Base-by-base conservation (phyloP, 2,113 vertebrate genomes). In the Circaetus cinerascens region DNA sequence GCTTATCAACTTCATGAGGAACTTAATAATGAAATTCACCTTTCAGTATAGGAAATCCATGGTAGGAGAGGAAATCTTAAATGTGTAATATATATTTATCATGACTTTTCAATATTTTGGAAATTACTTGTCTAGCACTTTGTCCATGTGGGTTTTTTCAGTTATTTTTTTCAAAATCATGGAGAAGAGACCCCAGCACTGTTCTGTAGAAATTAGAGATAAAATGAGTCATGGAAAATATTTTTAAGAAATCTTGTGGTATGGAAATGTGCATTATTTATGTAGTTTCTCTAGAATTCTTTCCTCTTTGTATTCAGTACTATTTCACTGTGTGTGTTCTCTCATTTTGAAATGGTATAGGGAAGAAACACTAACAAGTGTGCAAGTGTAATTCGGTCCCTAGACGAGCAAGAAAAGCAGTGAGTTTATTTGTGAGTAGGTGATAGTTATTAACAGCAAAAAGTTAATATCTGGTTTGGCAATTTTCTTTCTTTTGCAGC, bases 401-500 rank as follows among this genome's bases (percentile, higher is more conserved):
- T 67, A 43, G 19, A 64, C 55, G 8, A 77, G 17, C 5, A 56
- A 83, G 51, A 71, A 59, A 86, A 67, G 17, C 23, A 76, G 8
- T 63, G 46, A 90, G 13, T 48, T 88, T 83, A 71, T 63, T 59
- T 92, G 41, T 90, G 38, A 64, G 11, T 60, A 62, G 56, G 20
- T n/a, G 73, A 53, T 86, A 30, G 16, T 67, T 78, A 27, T 40
- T 86, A 84, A 80, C 27, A 95, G 27, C 43, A 76, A 73, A n/a
- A 76, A 73, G 48, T 90, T 97, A 97, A 97, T 26, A 32, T 18
- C 34, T 80, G 27, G 73, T 88, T 85, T 98, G 92, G 96, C 78
- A 50, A 86, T 97, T 83, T 94, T 97, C 74, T 97, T 98, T 96
- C 81, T 98, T 92, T 99, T 99, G 88, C 98, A 99, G 99, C 99